phyloP scores from a whole-genome alignment of 2,797 vertebrate species.

The Pagetopsis macropterus region DNA sequence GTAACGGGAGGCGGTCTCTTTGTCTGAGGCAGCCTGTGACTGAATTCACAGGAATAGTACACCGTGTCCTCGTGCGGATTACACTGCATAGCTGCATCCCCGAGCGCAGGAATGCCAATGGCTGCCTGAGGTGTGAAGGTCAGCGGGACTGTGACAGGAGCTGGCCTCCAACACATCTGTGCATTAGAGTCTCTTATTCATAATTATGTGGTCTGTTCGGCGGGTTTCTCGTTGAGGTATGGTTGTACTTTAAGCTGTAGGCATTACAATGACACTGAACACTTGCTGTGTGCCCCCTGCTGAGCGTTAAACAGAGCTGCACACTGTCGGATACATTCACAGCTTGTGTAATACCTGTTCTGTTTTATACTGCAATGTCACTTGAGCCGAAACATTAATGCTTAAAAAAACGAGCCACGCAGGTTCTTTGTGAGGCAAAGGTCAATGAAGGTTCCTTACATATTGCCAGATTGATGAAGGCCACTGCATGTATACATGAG shows the following conservation, averaged over 20 bases:
- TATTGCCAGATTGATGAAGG: rapidly evolving
- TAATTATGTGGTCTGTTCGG: background rate
- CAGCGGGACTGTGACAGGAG: background rate
- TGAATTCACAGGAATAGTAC: slow-evolving; percentile 30
- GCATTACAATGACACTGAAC: background rate
- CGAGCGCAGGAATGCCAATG: background rate
- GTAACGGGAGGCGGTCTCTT: background rate
- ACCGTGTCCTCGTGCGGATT: slow-evolving; percentile 50
- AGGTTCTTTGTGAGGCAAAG: background rate
- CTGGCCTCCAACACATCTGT: too few relatives aligned
- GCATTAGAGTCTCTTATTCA: rapidly evolving
- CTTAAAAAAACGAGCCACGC: background rate
- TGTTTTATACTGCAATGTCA: background rate
- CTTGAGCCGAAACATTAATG: background rate
- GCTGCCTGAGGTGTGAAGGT: slow-evolving; percentile 42
- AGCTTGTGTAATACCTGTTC: background rate
- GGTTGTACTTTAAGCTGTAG: background rate
- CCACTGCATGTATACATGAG: background rate
- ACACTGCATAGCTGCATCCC: background rate
- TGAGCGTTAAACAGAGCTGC: background rate
- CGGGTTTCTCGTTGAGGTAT: background rate
- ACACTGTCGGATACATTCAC: background rate
- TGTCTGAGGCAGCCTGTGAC: background rate
- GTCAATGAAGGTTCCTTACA: rapidly evolving
- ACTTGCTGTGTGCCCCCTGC: background rate